These are phyloP conservation scores for Atrichornis clamosus DNA, from an alignment of 2,113 vertebrate genomes.

Conservation along the genomic window DNA sequence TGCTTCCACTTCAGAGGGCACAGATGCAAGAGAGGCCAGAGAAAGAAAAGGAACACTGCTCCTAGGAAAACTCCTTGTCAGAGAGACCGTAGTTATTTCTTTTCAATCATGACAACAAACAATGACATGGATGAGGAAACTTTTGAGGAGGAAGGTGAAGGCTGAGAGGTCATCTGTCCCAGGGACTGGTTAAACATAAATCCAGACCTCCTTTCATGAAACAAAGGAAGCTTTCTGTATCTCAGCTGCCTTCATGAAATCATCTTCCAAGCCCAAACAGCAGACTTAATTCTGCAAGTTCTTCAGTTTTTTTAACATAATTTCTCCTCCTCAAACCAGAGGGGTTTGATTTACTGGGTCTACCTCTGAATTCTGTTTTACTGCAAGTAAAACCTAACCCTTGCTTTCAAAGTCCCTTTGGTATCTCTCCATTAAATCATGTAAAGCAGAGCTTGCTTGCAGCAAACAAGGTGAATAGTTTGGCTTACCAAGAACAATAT, in stretches of 20 bases:
- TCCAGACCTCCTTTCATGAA: not conserved
- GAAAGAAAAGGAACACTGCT: not conserved
- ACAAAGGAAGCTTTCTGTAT: not conserved
- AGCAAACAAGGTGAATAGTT: not conserved
- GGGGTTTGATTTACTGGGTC: not conserved
- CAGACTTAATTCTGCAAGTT: not conserved
- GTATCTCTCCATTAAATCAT: not conserved
- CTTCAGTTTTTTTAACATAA: not conserved
- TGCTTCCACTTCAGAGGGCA: not conserved
- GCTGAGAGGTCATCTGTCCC: not conserved
- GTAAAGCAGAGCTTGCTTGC: not conserved
- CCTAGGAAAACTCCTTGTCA: not conserved
- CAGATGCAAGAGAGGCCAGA: not conserved
- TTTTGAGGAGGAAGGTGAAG: not conserved
- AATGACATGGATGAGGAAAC: not conserved
- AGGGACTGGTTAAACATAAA: not conserved
- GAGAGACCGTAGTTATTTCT: not conserved
- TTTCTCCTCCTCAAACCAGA: not conserved
- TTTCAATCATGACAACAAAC: not conserved
- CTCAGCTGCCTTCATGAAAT: not conserved
- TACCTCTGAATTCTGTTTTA: not conserved
- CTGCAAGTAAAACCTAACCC: not conserved
- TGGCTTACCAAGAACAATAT: conserved; percentile 5
- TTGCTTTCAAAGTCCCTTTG: not conserved
- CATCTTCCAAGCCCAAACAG: not conserved